These are phyloP conservation scores for Halcyon leucocephala DNA, from an alignment of 2,797 vertebrate species.

Conservation along the genomic window DNA sequence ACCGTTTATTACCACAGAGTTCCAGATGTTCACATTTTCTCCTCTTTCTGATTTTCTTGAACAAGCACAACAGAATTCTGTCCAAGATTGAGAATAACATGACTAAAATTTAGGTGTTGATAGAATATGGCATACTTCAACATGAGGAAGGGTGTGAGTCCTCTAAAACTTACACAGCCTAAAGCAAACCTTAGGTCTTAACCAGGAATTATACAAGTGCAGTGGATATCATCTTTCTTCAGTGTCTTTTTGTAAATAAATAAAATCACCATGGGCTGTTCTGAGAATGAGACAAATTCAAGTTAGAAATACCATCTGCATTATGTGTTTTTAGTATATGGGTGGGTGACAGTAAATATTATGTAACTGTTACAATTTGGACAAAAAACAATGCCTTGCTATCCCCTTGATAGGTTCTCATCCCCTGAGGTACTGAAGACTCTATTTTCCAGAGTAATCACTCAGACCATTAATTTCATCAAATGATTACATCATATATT, in stretches of 20 bases:
- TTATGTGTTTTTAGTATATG: constrained; percentile 31
- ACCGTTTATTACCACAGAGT: neutral
- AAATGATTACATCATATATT: constrained; percentile 27
- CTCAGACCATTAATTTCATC: constrained; percentile 21
- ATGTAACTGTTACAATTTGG: constrained; percentile 34
- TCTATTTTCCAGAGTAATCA: constrained; percentile 7
- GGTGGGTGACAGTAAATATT: constrained; percentile 50
- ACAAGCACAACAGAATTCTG: neutral
- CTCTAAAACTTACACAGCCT: neutral
- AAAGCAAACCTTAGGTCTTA: neutral
- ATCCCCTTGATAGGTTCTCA: neutral
- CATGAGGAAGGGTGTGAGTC: neutral
- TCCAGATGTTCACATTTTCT: neutral
- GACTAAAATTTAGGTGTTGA: neutral
- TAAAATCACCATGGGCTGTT: neutral
- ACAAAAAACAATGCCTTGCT: constrained; percentile 17
- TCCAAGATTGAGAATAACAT: neutral
- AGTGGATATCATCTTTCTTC: neutral
- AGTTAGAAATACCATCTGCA: constrained; percentile 16
- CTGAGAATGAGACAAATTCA: neutral
- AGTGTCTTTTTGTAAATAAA: neutral
- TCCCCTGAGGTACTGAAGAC: neutral
- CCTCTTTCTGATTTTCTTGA: neutral
- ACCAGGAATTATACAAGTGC: neutral
- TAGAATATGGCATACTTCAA: neutral